These are phyloP conservation scores for Poecilobothrus nobilitatus DNA, from an alignment of 2,888 invertebrate species.

Conservation along the genomic window DNA sequence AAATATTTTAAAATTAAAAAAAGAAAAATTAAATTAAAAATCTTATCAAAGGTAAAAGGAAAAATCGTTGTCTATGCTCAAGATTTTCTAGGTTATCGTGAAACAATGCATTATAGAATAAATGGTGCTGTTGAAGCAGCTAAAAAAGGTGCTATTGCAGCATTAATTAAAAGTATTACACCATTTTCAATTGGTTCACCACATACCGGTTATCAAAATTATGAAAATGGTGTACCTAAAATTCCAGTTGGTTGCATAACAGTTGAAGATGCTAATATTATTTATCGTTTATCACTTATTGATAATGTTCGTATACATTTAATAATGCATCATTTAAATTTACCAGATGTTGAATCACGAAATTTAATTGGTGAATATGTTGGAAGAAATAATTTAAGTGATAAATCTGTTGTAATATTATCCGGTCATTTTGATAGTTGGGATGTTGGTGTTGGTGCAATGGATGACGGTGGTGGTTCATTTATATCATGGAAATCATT, in stretches of 20 bases:
- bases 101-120: constrained; percentile 57
- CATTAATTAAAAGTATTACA: constrained; percentile 64
- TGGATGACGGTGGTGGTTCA: constrained; percentile 79
- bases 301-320: constrained; percentile 52
- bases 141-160: constrained; percentile 65
- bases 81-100: constrained; percentile 55
- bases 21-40: no score
- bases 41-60: constrained; percentile 32
- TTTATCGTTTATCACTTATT: constrained; percentile 54
- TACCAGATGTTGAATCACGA: constrained; percentile 53
- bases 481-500: constrained; percentile 70
- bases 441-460: constrained; percentile 80
- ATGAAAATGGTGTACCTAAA: constrained; percentile 50
- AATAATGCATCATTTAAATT: constrained; percentile 55
- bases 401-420: constrained; percentile 54
- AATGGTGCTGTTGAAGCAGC: constrained; percentile 61
- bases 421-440: constrained; percentile 81
- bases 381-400: constrained; percentile 40
- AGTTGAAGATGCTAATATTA: constrained; percentile 66
- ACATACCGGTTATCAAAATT: constrained; percentile 65
- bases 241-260: constrained; percentile 71
- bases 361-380: constrained; percentile 64
- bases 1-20: no score
- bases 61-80: constrained; percentile 75
- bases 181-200: constrained; percentile 69